A percentile compares a stretch with the other conserved stretches of the same genome.
Conservation (phyloP, 2,797 vertebrate genomes). For the Pangasius djambal region DNA sequence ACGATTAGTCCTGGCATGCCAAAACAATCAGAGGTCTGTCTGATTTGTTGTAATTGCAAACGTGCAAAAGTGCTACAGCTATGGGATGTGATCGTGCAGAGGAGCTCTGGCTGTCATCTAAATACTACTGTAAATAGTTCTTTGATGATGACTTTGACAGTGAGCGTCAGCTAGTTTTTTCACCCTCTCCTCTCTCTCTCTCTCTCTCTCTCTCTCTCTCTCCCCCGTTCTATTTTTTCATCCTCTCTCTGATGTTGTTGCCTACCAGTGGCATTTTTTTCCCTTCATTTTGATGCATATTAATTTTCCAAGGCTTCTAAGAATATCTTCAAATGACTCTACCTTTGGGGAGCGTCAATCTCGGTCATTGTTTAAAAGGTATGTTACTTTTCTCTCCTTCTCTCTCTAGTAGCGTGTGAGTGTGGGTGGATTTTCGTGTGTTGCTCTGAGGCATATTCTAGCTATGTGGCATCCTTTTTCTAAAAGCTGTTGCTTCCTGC, state of each 20-base stretch:
- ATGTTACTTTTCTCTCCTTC: conserved; percentile 79
- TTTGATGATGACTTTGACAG: conserved; percentile 94
- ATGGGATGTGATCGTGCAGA: conserved; percentile 95
- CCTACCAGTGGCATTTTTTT: conserved; percentile 79
- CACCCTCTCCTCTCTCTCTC: conserved; percentile 50
- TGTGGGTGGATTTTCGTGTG: conserved; percentile 28
- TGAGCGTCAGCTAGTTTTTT: conserved; percentile 87
- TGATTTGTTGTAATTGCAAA: conserved; percentile 98
- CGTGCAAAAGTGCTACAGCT: conserved; percentile 90
- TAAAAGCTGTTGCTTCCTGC: conserved; percentile 19
- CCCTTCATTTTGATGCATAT: conserved; percentile 75
- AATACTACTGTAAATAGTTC: conserved; percentile 97
- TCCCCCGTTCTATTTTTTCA: conserved; percentile 63
- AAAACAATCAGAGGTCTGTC: conserved; percentile 98
- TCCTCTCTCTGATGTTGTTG: conserved; percentile 82
- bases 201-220: conserved; percentile 52
- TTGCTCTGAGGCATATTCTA: conserved; percentile 35
- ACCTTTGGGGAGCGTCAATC: conserved; percentile 86
- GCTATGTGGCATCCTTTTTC: conserved; percentile 22
- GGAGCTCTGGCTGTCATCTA: conserved; percentile 87
- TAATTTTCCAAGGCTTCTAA: conserved; percentile 84
- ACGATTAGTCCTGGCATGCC: conserved; percentile 96
- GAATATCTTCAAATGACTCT: conserved; percentile 95
- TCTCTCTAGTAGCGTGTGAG: conserved; percentile 45
- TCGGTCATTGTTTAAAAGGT: conserved; percentile 91